Conservation (phyloP, 1,140 invertebrate species). For the Microplitis mediator region DNA sequence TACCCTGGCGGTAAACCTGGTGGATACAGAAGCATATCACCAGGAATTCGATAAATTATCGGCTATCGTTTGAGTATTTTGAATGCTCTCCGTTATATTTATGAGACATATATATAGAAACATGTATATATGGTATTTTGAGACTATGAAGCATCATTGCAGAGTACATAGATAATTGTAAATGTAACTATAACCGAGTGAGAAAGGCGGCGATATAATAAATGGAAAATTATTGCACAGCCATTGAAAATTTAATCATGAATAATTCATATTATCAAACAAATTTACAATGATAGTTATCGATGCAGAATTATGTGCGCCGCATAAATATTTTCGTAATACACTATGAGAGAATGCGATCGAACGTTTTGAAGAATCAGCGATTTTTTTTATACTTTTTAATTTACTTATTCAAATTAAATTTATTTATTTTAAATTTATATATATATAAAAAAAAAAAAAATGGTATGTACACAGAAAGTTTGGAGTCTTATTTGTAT, state of each 20-base stretch:
- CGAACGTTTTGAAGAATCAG: not conserved
- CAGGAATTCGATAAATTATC: conserved; percentile 24
- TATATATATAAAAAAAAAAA: too few species aligned
- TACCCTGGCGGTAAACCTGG: conserved; percentile 1
- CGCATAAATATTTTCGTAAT: not conserved
- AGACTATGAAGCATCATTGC: not conserved
- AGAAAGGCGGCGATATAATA: not conserved
- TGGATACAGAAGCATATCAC: not conserved
- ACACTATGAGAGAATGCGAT: not conserved
- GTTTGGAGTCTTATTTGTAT: too few species aligned
- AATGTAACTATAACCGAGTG: not conserved
- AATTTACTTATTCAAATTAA: not conserved
- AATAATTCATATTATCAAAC: conserved; percentile 24
- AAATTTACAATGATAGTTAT: not conserved
- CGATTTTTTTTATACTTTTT: not conserved
- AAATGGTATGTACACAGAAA: too few species aligned
- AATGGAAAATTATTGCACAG: conserved; percentile 2
- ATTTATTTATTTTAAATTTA: not conserved
- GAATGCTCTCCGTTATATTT: not conserved
- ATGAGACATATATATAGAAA: not conserved
- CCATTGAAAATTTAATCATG: conserved; percentile 21
- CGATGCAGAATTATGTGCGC: not conserved
- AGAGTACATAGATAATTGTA: not conserved
- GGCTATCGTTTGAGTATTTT: not conserved
- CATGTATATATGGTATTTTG: not conserved